Percentiles rank a stretch among this genome's conserved stretches.
Conservation (phyloP, 2,888 invertebrate genomes). For the Yponomeuta sedellus region DNA sequence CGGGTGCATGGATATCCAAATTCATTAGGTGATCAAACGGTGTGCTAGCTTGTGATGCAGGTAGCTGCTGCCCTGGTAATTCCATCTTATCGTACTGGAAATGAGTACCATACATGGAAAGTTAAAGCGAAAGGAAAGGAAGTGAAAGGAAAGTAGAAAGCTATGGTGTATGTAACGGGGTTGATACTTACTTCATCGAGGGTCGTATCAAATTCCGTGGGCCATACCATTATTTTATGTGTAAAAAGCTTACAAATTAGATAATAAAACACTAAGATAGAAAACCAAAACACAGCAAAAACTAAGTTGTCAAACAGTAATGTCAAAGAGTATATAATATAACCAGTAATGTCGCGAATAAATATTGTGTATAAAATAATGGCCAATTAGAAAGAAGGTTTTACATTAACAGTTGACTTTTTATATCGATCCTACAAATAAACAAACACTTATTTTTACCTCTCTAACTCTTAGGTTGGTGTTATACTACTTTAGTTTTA, state of each 20-base stretch:
- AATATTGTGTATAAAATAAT: too few relatives aligned
- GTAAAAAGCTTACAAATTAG: not conserved
- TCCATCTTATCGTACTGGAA: conserved; percentile 60
- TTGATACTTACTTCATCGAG: conserved; percentile 44
- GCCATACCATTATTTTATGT: conserved; percentile 54
- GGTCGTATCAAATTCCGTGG: conserved; percentile 47
- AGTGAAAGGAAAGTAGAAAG: too few relatives aligned
- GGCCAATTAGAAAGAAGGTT: too few relatives aligned
- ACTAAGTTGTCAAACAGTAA: not conserved
- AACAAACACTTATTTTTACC: too few relatives aligned
- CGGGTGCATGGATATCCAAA: conserved; percentile 59
- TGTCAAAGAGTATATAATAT: too few relatives aligned
- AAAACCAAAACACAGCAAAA: not conserved
- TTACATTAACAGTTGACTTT: too few relatives aligned
- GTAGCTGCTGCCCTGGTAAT: conserved; percentile 66
- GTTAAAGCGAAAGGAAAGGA: too few relatives aligned
- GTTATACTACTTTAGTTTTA: too few relatives aligned
- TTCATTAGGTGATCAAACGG: conserved; percentile 68
- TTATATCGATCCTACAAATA: too few relatives aligned
- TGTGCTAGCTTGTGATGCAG: conserved; percentile 62
- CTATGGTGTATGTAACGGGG: not conserved
- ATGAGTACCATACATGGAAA: conserved; percentile 4
- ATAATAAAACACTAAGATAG: conserved; percentile 14
- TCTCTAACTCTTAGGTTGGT: too few relatives aligned
- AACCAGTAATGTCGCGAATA: too few relatives aligned